Percentiles rank a stretch among this genome's conserved stretches.
Evolutionary conservation across 2,113 vertebrate species (phyloP).

Genomic region (Falco punctatus): DNA sequence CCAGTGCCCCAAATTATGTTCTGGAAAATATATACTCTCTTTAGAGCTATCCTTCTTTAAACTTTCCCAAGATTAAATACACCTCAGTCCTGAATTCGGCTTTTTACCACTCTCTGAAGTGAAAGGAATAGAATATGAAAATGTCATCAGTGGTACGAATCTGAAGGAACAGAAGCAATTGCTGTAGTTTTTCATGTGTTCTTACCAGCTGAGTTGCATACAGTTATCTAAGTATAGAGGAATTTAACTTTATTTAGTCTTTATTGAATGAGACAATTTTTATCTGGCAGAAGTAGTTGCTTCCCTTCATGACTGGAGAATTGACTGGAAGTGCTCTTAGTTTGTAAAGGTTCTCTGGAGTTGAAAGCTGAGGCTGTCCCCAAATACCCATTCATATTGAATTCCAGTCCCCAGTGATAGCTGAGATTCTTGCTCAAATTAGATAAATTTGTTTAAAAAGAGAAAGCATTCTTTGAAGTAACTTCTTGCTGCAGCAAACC

Average conservation of each 20-base stretch:
- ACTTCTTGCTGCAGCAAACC: background rate
- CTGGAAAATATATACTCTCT: background rate
- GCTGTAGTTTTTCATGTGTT: background rate
- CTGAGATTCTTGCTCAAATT: background rate
- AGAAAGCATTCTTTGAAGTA: background rate
- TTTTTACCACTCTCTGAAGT: background rate
- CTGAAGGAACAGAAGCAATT: background rate
- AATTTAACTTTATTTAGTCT: background rate
- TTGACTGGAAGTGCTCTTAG: background rate
- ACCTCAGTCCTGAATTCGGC: background rate
- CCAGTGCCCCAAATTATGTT: background rate
- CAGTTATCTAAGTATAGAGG: background rate
- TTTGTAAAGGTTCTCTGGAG: background rate
- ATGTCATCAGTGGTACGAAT: background rate
- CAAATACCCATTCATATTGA: background rate
- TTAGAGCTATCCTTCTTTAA: background rate
- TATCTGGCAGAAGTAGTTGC: background rate
- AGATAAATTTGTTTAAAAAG: background rate
- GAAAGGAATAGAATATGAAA: background rate
- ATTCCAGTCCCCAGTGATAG: background rate
- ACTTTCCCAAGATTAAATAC: background rate
- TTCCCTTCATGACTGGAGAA: background rate
- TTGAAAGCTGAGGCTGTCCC: background rate
- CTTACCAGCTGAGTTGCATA: background rate
- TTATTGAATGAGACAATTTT: background rate